A percentile compares a stretch with the other conserved stretches of the same genome.
phyloP scores from a whole-genome alignment of 2,797 vertebrate species.

The Enteromius thamalakanensis region DNA sequence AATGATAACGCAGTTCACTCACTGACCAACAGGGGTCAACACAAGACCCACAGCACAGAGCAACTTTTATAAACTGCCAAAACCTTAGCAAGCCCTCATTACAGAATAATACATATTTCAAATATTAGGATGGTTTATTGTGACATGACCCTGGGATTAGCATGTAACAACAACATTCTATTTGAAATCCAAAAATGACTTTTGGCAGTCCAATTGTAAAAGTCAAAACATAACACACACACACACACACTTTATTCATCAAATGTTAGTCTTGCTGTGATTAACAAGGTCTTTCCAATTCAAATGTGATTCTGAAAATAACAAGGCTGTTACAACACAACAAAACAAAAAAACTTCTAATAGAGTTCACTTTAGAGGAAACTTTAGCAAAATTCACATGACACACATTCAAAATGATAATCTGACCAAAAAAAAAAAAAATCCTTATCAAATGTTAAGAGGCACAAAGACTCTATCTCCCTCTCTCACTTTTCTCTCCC shows the following conservation, averaged over 20 bases:
- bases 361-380: background rate
- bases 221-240: background rate
- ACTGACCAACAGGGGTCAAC: slow-evolving; percentile 61
- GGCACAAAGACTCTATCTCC: background rate
- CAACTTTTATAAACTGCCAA: background rate
- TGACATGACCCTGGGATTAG: background rate
- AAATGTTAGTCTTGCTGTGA: background rate
- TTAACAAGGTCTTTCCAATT: background rate
- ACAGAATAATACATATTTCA: background rate
- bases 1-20: slow-evolving; percentile 34
- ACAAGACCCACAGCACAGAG: slow-evolving; percentile 24
- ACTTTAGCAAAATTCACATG: background rate
- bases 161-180: background rate
- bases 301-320: background rate
- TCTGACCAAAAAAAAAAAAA: background rate
- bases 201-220: background rate
- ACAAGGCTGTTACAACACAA: background rate
- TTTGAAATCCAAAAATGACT: background rate
- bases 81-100: background rate
- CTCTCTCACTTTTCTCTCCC: background rate
- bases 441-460: slow-evolving; percentile 29
- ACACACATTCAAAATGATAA: background rate
- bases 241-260: background rate
- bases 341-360: background rate
- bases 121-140: background rate